Evolutionary conservation across 2,797 vertebrate species (phyloP), one percentile per base, ranked within the genome.

Genomic region (Acropternis orthonyx): DNA sequence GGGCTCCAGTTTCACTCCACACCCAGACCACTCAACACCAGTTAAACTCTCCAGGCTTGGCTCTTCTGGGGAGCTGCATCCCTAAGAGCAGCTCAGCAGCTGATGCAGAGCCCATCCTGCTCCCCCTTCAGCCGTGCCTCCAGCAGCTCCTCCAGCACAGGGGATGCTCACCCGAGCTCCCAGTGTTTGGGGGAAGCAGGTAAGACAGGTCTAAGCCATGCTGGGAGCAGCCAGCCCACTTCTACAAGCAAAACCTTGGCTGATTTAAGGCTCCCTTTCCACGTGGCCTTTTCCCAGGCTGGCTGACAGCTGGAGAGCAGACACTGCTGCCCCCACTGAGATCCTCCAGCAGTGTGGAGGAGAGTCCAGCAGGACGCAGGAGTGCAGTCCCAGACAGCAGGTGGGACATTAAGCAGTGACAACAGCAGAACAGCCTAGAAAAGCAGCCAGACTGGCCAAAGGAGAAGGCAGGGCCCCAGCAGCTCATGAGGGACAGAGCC

Each of bases 151-250:
- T 17, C 46, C 39, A 41, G 41, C 41, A 12, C 0, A 0, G 24
- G 41, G 10, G 36, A 61, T 41, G 41, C 48, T 59, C 52, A n/a
- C 26, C n/a, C 0, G 0, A 7, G 17, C 4, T 27, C 41, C 49
- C 36, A 16, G 9, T 2, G 8, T 4, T n/a, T 17, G 36, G 36
- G 37, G 15, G 48, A 74, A 74, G 26, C 3, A 52, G 68, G 15
- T 17, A 14, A 62, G 26, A 51, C 27, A 13, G 41, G 27, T 26
- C 62, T 44, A 41, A 69, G 34, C 34, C 58, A 18, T 14, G 9
- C 8, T 43, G 36, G 34, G 43, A 87, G 30, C 9, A 87, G 61
- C 19, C 39, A 66, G 10, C 6, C 11, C 37, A 48, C 1, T 32
- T 44, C 56, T 17, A 54, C 39, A 58, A 66, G 34, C 26, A 79